Evolutionary conservation across 2,113 vertebrate species (phyloP), one percentile per base, ranked within the genome.

Genomic region (Urocitellus parryii): DNA sequence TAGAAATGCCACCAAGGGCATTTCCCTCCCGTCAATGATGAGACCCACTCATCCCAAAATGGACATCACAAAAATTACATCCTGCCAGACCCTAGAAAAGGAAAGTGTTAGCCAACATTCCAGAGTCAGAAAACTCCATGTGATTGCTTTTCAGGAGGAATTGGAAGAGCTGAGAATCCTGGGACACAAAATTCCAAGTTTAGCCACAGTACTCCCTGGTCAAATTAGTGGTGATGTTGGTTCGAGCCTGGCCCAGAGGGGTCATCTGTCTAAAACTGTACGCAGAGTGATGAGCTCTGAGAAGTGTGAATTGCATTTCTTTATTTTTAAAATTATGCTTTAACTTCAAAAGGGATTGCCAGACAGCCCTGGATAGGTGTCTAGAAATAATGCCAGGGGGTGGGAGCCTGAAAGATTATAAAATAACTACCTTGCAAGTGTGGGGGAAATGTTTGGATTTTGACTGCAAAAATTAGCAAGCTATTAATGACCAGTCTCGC

Each of bases 261-360:
- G 39, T 92, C 92, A 92, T 91, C 74, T 84, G 83, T 96, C 72
- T 82, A 37, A 94, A 97, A 72, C 92, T 77, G 6, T 86, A 67
- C 79, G 82, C 85, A 97, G 93, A 91, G 88, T 91, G 91, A 94
- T 90, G 53, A 11, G 74, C 78, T 97, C 89, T 70, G 92, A 92
- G 94, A 96, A 88, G 88, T 91, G 83, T 78, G 91, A 96, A 97
- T 86, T 6, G 2, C 37, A 70, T 97, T 97, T 22, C 91, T 97
- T 97, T 97, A 83, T 95, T 96, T 95, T 90, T 97, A 11, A 79
- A 95, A 85, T 72, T 93, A 96, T 63, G 22, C 58, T 70, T 95
- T 96, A 95, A 58, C 95, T 95, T 94, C 83, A 96, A 88, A 91
- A 98, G 91, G 84, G 90, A 89, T 68, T 90, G 68, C n/a, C 72